A percentile compares a stretch with the other conserved stretches of the same genome.
Evolutionary conservation across 2,113 vertebrate species (phyloP).

Genomic region (Cyanocitta stelleri): DNA sequence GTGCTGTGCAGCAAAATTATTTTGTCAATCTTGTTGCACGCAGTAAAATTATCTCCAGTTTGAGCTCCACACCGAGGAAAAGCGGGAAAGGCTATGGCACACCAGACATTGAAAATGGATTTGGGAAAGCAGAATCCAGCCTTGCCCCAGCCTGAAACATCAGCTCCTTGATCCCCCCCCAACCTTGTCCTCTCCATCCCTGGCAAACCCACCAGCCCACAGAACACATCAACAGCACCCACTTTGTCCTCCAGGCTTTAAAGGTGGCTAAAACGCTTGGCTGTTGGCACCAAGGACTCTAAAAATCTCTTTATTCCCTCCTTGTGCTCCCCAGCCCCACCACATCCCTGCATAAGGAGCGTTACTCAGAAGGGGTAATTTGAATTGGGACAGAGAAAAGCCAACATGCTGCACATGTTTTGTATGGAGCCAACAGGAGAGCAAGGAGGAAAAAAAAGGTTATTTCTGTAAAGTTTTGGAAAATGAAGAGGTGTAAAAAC

Average conservation of each 20-base stretch:
- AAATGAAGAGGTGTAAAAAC: background rate
- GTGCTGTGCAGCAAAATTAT: background rate
- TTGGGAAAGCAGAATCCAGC: background rate
- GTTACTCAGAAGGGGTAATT: background rate
- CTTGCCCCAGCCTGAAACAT: background rate
- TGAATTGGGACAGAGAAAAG: background rate
- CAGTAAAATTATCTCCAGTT: background rate
- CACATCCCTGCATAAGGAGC: fast-evolving
- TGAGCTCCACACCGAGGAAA: background rate
- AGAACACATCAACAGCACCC: background rate
- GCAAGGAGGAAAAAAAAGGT: background rate
- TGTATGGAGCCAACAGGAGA: background rate
- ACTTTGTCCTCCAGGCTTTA: background rate
- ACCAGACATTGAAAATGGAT: background rate
- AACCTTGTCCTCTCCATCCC: background rate
- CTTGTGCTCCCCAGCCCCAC: background rate
- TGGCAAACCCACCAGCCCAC: background rate
- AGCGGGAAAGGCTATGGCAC: background rate
- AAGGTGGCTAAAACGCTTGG: background rate
- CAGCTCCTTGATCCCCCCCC: background rate
- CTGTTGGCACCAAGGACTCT: background rate
- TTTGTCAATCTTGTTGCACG: background rate
- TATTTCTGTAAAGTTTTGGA: background rate
- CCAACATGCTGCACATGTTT: fast-evolving
- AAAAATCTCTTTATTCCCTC: background rate